A percentile compares a stretch with the other conserved stretches of the same genome.
These are phyloP conservation scores for Pogonocichla stellata DNA, from an alignment of 2,113 vertebrate species.

Conservation along the genomic window DNA sequence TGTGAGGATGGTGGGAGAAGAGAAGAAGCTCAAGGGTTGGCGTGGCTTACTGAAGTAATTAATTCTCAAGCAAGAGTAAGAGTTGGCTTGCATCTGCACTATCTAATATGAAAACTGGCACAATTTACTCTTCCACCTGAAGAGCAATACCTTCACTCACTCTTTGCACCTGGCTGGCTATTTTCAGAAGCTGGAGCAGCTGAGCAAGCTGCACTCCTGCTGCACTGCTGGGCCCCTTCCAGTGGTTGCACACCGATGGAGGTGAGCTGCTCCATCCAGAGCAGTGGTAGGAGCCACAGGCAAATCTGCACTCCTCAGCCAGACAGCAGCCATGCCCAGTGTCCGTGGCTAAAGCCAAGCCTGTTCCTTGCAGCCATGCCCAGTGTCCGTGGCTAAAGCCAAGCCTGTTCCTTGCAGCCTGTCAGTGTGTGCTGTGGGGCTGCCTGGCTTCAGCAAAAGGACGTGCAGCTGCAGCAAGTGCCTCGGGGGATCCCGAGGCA, in stretches of 20 bases:
- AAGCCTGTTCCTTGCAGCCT: neutral
- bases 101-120: neutral
- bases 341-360: too few relatives aligned
- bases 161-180: neutral
- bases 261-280: neutral
- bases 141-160: neutral
- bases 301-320: neutral
- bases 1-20: neutral
- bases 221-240: neutral
- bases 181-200: neutral
- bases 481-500: neutral
- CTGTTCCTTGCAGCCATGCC: too few relatives aligned
- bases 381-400: neutral
- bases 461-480: neutral
- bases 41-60: neutral
- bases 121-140: neutral
- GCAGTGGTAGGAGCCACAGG: neutral
- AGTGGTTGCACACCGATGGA: fast-evolving
- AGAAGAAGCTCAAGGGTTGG: neutral
- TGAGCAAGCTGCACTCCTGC: neutral
- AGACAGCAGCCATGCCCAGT: fast-evolving
- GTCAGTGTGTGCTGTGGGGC: fast-evolving
- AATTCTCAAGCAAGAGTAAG: neutral
- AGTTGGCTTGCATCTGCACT: neutral
- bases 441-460: neutral